Evolutionary conservation across 2,888 invertebrate genomes (phyloP).

Genomic region (Volucella inanis): DNA sequence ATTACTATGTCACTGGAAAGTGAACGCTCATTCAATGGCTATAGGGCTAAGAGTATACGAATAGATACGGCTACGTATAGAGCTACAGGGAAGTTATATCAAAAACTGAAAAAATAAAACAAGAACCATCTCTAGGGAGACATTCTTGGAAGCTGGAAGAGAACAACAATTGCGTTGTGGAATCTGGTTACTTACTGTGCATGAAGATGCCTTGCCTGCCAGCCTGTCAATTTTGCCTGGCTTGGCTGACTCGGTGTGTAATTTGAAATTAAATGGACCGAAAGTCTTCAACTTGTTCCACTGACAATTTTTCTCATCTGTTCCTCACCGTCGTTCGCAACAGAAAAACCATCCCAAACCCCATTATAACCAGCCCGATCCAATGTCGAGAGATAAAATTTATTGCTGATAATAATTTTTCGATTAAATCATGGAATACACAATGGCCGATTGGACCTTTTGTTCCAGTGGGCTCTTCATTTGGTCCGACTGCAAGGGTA

Average conservation of each 20-base stretch:
- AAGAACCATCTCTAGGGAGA: conserved; percentile 60
- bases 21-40: conserved; percentile 31
- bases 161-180: conserved; percentile 58
- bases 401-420: conserved; percentile 74
- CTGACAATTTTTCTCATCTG: conserved; percentile 5
- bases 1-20: conserved; percentile 71
- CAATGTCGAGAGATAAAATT: conserved; percentile 62
- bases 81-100: not conserved
- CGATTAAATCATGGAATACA: conserved; percentile 70
- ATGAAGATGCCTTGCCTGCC: conserved; percentile 7
- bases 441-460: conserved; percentile 24
- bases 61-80: not conserved
- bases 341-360: not conserved
- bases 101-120: not conserved
- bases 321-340: not conserved
- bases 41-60: not conserved
- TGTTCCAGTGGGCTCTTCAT: no score
- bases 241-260: conserved; percentile 68
- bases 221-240: conserved; percentile 21
- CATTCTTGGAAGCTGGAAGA: conserved; percentile 36
- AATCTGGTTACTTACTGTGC: conserved; percentile 34
- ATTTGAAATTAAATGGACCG: conserved; percentile 73
- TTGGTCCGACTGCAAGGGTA: not conserved
- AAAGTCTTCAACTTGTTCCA: conserved; percentile 56
- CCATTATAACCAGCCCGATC: not conserved